Percentiles rank a stretch among this genome's conserved stretches.
phyloP scores from a whole-genome alignment of 1,140 invertebrate species.

The Batillaria attramentaria region DNA sequence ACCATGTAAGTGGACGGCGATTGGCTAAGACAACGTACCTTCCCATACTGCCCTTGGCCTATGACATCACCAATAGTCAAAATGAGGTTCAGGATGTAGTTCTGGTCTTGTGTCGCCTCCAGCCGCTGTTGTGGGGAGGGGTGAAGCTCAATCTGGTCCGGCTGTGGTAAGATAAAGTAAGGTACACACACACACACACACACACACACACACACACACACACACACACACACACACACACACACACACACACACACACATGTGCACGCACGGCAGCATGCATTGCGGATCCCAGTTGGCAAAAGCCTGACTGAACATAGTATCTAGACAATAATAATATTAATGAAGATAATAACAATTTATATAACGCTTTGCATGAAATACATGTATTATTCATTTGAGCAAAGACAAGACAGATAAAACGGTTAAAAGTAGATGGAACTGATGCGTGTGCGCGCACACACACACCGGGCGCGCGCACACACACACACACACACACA shows the following conservation, averaged over 20 bases:
- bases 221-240: constrained; percentile 47
- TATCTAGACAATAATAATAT: too few relatives aligned
- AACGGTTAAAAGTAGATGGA: too few relatives aligned
- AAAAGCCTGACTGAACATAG: too few relatives aligned
- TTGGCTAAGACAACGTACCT: constrained; percentile 6
- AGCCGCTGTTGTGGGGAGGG: constrained; percentile 7
- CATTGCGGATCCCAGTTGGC: constrained; percentile 32
- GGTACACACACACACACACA: constrained; percentile 43
- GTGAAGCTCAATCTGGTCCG: background rate
- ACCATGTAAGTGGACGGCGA: too few relatives aligned
- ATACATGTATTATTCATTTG: too few relatives aligned
- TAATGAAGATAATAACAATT: too few relatives aligned
- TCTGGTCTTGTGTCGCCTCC: constrained; percentile 19
- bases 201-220: constrained; percentile 44
- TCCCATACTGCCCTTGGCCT: constrained; percentile 21
- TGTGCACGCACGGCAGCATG: background rate
- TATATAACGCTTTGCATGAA: too few relatives aligned
- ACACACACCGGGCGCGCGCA: constrained; percentile 40
- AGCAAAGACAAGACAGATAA: too few relatives aligned
- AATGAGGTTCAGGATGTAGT: constrained; percentile 14
- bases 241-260: constrained; percentile 16
- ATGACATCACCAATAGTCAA: background rate
- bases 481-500: constrained; percentile 40
- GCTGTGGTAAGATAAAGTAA: constrained; percentile 3
- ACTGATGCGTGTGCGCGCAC: constrained; percentile 36